Conservation (phyloP, 2,888 invertebrate species). For the Synanthedon andrenaeformis region DNA sequence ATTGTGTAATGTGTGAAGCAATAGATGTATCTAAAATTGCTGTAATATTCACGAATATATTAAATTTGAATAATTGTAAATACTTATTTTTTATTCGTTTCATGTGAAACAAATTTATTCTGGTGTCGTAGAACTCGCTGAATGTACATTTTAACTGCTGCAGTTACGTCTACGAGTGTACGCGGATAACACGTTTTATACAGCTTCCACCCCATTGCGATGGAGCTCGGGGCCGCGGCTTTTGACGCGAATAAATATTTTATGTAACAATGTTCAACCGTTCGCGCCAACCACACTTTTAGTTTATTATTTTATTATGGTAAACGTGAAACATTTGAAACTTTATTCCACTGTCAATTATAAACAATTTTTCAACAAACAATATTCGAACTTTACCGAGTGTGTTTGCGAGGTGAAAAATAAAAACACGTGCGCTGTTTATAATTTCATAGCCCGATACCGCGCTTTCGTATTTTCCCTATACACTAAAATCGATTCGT, state of each 20-base stretch:
- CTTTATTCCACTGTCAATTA: not conserved
- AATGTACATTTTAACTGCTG: constrained; percentile 28
- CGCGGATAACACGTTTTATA: constrained; percentile 32
- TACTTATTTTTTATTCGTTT: not conserved
- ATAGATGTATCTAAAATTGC: no score
- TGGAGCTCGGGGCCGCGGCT: constrained; percentile 20
- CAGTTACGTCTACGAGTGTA: constrained; percentile 20
- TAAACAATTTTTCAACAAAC: no score
- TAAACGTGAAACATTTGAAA: not conserved
- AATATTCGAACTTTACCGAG: no score
- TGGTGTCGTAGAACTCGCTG: not conserved
- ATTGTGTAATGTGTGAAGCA: no score
- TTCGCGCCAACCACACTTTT: constrained; percentile 27
- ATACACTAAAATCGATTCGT: no score
- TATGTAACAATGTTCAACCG: constrained; percentile 20
- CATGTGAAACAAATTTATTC: not conserved
- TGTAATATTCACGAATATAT: no score
- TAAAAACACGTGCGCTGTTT: no score
- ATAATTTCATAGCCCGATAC: no score
- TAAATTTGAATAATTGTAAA: no score
- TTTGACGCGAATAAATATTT: constrained; percentile 36
- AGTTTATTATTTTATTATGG: constrained; percentile 9
- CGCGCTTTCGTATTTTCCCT: no score
- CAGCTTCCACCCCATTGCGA: constrained; percentile 26
- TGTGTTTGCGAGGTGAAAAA: no score